phyloP scores from a whole-genome alignment of 1,140 invertebrate genomes.

The Drosophila parvula region DNA sequence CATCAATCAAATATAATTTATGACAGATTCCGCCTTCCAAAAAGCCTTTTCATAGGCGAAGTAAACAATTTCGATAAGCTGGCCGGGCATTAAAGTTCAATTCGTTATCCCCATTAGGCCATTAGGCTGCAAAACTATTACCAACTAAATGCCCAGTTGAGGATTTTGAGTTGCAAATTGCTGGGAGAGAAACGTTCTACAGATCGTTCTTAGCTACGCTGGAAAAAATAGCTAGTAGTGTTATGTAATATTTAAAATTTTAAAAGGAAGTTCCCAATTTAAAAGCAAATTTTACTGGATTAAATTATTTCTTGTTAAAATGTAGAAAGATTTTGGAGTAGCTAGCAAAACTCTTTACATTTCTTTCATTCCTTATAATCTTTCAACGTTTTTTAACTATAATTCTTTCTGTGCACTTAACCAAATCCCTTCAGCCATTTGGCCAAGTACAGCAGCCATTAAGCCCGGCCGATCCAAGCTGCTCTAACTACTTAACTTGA shows the following conservation, averaged over 20 bases:
- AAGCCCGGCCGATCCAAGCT: conserved; percentile 1
- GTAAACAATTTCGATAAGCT: conserved; percentile 26
- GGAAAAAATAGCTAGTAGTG: neutral
- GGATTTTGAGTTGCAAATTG: conserved; percentile 63
- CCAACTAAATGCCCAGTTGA: conserved; percentile 54
- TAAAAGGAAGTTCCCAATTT: neutral
- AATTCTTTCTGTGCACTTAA: conserved; percentile 17
- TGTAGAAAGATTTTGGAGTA: neutral
- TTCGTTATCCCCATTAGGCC: conserved; percentile 55
- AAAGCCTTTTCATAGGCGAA: neutral
- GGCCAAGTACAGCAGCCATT: conserved; percentile 44
- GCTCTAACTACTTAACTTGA: conserved; percentile 54
- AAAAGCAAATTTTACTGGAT: neutral
- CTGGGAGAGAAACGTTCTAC: conserved; percentile 24
- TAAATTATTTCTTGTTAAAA: neutral
- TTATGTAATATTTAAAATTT: too few relatives aligned
- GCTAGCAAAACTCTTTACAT: neutral
- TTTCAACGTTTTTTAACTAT: neutral
- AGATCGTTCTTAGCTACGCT: neutral
- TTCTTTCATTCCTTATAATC: neutral
- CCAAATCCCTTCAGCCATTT: conserved; percentile 52
- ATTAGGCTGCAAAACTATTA: conserved; percentile 60
- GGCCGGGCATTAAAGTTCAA: conserved; percentile 38
- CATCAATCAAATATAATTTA: conserved; percentile 47
- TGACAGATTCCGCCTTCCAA: conserved; percentile 15